Evolutionary conservation across 2,797 vertebrate genomes (phyloP).

Genomic region (Propithecus deckenii): DNA sequence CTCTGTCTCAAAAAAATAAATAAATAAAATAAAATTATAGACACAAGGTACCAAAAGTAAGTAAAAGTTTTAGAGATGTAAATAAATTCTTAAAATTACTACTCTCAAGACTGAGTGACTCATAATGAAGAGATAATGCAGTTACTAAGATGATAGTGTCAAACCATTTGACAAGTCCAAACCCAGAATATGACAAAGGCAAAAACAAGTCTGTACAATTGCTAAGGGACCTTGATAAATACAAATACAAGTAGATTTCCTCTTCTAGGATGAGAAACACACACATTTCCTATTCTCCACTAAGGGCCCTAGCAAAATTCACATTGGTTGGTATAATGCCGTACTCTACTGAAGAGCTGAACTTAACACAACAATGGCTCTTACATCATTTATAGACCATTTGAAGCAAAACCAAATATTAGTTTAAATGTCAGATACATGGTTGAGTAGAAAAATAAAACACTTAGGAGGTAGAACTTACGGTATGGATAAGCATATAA

Average conservation of each 20-base stretch:
- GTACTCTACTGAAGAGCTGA: constrained; percentile 73
- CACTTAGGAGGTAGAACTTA: constrained; percentile 87
- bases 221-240: constrained; percentile 83
- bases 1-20: too few species aligned
- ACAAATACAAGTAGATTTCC: constrained; percentile 79
- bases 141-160: constrained; percentile 75
- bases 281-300: constrained; percentile 79
- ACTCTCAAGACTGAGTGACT: constrained; percentile 53
- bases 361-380: constrained; percentile 81
- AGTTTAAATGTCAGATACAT: constrained; percentile 86
- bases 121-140: constrained; percentile 55
- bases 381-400: constrained; percentile 81
- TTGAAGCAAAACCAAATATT: constrained; percentile 88
- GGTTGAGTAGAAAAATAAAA: constrained; percentile 88
- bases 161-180: constrained; percentile 83
- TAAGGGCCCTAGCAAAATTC: constrained; percentile 79
- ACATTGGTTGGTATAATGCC: constrained; percentile 78
- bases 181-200: constrained; percentile 82
- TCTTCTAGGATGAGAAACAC: constrained; percentile 79
- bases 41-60: neutral
- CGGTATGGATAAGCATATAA: constrained; percentile 86
- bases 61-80: constrained; percentile 3
- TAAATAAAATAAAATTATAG: neutral
- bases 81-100: constrained; percentile 62
- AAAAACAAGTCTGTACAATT: constrained; percentile 75